Percentiles rank a stretch among this genome's conserved stretches.
phyloP scores from a whole-genome alignment of 2,888 invertebrate species.

The Linyphia triangularis region DNA sequence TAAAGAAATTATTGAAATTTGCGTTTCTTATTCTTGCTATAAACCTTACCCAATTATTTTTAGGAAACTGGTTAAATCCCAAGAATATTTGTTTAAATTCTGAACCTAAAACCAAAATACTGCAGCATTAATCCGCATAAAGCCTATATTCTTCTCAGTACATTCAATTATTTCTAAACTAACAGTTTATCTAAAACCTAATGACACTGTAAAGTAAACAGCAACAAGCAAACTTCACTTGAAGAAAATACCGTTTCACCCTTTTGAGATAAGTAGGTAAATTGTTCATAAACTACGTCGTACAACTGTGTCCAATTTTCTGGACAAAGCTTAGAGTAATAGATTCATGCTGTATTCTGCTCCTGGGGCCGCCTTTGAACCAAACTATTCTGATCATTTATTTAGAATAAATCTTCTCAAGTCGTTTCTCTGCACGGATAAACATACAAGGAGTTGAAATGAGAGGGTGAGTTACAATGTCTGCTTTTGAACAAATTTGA shows the following conservation, averaged over 20 bases:
- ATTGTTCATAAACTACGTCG: not conserved
- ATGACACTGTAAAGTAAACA: not conserved
- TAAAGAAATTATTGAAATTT: too few species aligned
- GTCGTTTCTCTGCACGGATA: not conserved
- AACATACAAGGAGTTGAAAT: not conserved
- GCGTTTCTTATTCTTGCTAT: too few species aligned
- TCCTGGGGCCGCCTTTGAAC: not conserved
- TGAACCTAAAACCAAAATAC: too few species aligned
- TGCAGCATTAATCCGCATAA: too few species aligned
- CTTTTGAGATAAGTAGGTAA: not conserved
- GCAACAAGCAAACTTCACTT: not conserved
- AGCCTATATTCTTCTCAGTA: too few species aligned
- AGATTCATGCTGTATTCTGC: not conserved
- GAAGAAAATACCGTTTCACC: not conserved
- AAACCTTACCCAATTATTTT: too few species aligned
- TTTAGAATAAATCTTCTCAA: not conserved
- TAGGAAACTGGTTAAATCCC: too few species aligned
- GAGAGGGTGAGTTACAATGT: not conserved
- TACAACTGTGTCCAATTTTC: not conserved
- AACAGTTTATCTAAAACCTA: not conserved
- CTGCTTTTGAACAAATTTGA: not conserved
- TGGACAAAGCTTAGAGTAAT: not conserved
- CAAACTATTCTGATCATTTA: not conserved
- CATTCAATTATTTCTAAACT: too few species aligned
- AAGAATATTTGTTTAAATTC: too few species aligned